Evolutionary conservation across 2,888 invertebrate species (phyloP).

Genomic region (Drosophila melanosoma): DNA sequence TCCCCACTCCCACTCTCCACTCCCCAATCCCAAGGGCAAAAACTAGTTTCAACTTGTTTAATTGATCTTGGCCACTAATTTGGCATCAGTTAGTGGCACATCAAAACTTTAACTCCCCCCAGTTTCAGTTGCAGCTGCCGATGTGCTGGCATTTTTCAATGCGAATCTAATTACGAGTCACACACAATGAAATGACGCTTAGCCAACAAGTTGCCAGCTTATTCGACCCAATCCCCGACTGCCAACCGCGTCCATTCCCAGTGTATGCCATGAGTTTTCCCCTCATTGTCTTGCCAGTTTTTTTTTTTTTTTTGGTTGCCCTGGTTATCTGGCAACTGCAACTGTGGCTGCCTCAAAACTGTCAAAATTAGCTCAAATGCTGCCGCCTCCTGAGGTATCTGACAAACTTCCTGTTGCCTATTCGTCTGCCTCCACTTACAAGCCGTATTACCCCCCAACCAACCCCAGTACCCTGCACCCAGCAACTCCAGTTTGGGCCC

Average conservation of each 20-base stretch:
- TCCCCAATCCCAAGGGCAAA: constrained; percentile 2
- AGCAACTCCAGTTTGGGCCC: constrained; percentile 9
- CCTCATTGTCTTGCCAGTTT: constrained; percentile 50
- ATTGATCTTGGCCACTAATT: constrained; percentile 64
- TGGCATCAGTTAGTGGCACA: constrained; percentile 49
- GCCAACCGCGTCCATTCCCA: background rate
- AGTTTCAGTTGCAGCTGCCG: constrained; percentile 12
- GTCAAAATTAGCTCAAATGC: constrained; percentile 70
- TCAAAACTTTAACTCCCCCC: constrained; percentile 53
- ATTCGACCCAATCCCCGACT: constrained; percentile 1
- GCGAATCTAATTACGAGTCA: constrained; percentile 73
- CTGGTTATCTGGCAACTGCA: constrained; percentile 65
- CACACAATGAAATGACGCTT: constrained; percentile 59
- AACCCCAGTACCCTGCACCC: background rate
- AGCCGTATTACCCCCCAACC: background rate
- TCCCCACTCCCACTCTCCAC: no score
- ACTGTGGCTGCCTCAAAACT: constrained; percentile 60
- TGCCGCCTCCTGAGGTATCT: constrained; percentile 39
- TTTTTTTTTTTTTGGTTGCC: constrained; percentile 68
- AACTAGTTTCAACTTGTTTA: constrained; percentile 59
- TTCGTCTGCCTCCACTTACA: constrained; percentile 14
- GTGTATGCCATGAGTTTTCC: background rate
- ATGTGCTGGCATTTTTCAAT: constrained; percentile 22
- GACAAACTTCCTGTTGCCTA: constrained; percentile 47
- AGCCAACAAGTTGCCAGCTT: constrained; percentile 7